Evolutionary conservation across 2,797 vertebrate species (phyloP).

Genomic region (Spizella passerina): DNA sequence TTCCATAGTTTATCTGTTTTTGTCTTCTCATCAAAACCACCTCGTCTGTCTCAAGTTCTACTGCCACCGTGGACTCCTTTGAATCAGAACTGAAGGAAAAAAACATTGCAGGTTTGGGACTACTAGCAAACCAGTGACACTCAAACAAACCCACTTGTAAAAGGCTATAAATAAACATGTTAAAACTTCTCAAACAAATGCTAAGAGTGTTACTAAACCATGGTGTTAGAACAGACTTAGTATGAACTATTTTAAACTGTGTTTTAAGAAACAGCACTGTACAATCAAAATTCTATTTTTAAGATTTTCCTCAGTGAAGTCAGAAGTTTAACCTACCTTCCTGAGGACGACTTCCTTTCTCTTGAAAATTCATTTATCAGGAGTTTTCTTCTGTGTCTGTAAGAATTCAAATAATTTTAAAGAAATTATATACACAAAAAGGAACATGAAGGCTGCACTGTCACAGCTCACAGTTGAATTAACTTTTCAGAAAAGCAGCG

Average conservation of each 20-base stretch:
- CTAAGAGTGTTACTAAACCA: background rate
- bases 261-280: background rate
- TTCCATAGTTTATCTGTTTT: conserved; percentile 98
- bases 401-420: background rate
- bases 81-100: conserved; percentile 86
- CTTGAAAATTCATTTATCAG: conserved; percentile 85
- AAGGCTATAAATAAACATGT: background rate
- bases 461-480: background rate
- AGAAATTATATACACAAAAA: background rate
- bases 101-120: background rate
- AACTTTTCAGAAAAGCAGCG: background rate
- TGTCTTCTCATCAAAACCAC: conserved; percentile 90
- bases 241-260: background rate
- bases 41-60: conserved; percentile 91
- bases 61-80: conserved; percentile 78
- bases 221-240: background rate
- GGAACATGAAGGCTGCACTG: background rate
- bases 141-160: background rate
- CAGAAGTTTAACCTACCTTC: conserved; percentile 80
- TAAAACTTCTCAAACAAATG: background rate
- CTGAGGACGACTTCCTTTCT: conserved; percentile 88
- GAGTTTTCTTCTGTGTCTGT: conserved; percentile 93
- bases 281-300: background rate
- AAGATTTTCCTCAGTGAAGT: background rate
- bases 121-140: background rate